phyloP scores from a whole-genome alignment of 2,797 vertebrate species.

The Silurus aristotelis region DNA sequence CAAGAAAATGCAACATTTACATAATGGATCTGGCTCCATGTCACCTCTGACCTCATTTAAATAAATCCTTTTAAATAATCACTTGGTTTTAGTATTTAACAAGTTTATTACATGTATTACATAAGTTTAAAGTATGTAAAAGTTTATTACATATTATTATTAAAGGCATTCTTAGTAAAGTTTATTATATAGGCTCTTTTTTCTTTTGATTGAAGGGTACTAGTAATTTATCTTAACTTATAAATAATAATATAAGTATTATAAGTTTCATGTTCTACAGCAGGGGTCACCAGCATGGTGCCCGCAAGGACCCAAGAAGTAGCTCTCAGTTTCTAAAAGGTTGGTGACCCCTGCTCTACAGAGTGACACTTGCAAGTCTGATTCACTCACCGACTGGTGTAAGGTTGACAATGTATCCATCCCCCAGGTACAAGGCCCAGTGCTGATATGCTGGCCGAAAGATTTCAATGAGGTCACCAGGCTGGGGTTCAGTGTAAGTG shows the following conservation, averaged over 20 bases:
- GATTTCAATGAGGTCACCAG: slow-evolving; percentile 94
- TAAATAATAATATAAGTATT: too few species aligned
- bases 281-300: too few species aligned
- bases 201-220: background rate
- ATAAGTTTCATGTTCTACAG: too few species aligned
- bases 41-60: too few species aligned
- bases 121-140: too few species aligned
- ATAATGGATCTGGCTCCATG: background rate
- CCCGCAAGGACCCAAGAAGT: too few species aligned
- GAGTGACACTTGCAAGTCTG: background rate
- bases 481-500: slow-evolving; percentile 76
- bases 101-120: background rate
- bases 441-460: slow-evolving; percentile 89
- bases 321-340: too few species aligned
- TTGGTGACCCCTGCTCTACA: background rate
- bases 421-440: slow-evolving; percentile 93
- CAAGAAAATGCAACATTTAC: background rate
- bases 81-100: background rate
- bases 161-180: background rate
- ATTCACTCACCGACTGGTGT: slow-evolving; percentile 83
- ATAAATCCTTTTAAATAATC: too few species aligned
- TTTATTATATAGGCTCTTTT: background rate
- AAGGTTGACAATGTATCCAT: slow-evolving; percentile 90
- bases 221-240: background rate
- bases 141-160: too few species aligned